Evolutionary conservation across 2,113 vertebrate species (phyloP).

Genomic region (Gymnarchus niloticus): DNA sequence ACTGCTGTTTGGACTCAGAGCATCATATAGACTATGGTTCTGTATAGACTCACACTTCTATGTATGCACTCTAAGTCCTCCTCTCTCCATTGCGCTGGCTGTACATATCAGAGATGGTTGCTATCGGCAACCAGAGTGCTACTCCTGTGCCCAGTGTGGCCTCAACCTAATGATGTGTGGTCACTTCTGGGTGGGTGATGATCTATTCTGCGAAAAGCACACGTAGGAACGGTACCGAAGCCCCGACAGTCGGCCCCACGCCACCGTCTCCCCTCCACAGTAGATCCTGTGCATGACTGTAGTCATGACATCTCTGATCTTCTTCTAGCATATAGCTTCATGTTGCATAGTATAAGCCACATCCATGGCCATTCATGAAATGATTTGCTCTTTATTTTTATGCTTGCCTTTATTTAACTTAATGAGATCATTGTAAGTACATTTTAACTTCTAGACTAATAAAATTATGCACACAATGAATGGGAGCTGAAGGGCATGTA

Average conservation of each 20-base stretch:
- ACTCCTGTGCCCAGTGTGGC: constrained; percentile 81
- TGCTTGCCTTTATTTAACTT: no score
- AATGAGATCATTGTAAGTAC: background rate
- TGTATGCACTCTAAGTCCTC: background rate
- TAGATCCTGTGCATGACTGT: constrained; percentile 38
- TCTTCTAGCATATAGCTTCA: background rate
- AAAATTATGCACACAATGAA: background rate
- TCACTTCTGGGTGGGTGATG: constrained; percentile 82
- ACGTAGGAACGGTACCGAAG: constrained; percentile 74
- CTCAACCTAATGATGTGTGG: constrained; percentile 92
- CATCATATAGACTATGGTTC: background rate
- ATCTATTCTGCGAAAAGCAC: constrained; percentile 91
- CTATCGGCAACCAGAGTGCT: constrained; percentile 83
- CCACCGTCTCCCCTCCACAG: constrained; percentile 54
- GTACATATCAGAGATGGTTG: constrained; percentile 78
- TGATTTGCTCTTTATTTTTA: background rate
- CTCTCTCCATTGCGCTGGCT: constrained; percentile 68
- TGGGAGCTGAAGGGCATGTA: background rate
- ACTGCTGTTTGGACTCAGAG: no score
- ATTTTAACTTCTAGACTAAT: background rate
- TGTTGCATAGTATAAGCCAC: background rate
- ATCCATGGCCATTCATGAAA: background rate
- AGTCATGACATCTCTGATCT: background rate
- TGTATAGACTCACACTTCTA: no score
- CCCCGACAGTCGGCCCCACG: constrained; percentile 26